Evolutionary conservation across 92 coral and sea anemone genomes (phyloP).

Genomic region (Desmophyllum pertusum): DNA sequence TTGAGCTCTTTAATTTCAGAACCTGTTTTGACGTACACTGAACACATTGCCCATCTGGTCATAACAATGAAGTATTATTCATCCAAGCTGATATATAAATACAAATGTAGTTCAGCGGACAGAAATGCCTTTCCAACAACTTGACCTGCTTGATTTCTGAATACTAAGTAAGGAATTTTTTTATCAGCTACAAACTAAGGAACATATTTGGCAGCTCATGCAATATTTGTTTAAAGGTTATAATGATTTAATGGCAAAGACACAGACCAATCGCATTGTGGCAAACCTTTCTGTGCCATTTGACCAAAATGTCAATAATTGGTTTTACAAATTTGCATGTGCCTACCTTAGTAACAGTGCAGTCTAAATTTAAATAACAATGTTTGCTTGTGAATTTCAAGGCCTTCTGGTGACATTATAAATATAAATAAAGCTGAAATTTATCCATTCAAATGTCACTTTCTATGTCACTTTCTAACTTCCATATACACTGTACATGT

Average conservation of each 20-base stretch:
- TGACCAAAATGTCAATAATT: not conserved
- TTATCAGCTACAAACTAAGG: not conserved
- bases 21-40: not conserved
- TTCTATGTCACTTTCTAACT: not conserved
- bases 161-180: constrained; percentile 4
- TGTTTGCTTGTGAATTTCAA: not conserved
- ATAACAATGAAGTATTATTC: not conserved
- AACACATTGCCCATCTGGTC: constrained; percentile 20
- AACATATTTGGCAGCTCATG: not conserved
- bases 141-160: not conserved
- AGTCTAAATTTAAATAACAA: constrained; percentile 3
- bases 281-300: not conserved
- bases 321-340: constrained; percentile 24
- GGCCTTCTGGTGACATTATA: not conserved
- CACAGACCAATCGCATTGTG: constrained; percentile 19
- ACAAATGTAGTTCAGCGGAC: not conserved
- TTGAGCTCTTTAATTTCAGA: not conserved
- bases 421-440: not conserved
- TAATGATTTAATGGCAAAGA: not conserved
- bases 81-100: constrained; percentile 17
- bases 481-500: not conserved
- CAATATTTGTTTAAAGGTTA: constrained; percentile 25
- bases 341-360: not conserved
- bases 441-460: not conserved
- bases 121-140: constrained; percentile 3